These are phyloP conservation scores for Ciconia boyciana DNA, from an alignment of 2,113 vertebrate genomes.

Conservation along the genomic window DNA sequence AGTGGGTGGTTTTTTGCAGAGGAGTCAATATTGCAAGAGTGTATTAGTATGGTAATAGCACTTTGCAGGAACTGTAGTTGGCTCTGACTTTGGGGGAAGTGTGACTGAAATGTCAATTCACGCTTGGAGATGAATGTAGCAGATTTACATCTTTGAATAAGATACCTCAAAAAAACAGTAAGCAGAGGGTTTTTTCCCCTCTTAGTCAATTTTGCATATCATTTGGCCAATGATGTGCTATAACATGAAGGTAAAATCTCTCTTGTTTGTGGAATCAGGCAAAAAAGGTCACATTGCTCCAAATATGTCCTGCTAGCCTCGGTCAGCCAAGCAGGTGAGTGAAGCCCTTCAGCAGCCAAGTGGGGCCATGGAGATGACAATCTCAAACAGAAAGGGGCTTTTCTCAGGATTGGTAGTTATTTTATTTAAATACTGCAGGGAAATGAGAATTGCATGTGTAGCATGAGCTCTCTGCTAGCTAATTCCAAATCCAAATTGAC, in stretches of 20 bases:
- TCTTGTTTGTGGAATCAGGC: not conserved
- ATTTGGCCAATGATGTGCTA: not conserved
- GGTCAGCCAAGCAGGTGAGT: not conserved
- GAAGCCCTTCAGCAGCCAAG: not conserved
- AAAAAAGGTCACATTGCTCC: not conserved
- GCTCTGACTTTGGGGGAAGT: not conserved
- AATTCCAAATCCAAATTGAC: conserved; percentile 46
- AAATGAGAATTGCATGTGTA: conserved; percentile 16
- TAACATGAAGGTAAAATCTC: not conserved
- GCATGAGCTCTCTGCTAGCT: not conserved
- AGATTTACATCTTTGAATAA: not conserved
- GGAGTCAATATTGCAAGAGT: not conserved
- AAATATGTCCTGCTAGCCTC: not conserved
- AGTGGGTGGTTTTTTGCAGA: not conserved
- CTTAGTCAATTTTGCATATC: not conserved
- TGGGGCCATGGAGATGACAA: not conserved
- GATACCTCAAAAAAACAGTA: not conserved
- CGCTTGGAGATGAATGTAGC: not conserved
- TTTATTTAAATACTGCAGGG: not conserved
- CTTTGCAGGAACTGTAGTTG: not conserved
- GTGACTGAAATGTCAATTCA: not conserved
- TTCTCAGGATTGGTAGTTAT: not conserved
- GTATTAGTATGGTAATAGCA: conserved; percentile 12
- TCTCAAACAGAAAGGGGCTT: not conserved
- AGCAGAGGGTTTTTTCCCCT: not conserved